A percentile compares a stretch with the other conserved stretches of the same genome.
phyloP scores from a whole-genome alignment of 37 sponge, comb jelly and placozoan species.

The Spongia lamella region DNA sequence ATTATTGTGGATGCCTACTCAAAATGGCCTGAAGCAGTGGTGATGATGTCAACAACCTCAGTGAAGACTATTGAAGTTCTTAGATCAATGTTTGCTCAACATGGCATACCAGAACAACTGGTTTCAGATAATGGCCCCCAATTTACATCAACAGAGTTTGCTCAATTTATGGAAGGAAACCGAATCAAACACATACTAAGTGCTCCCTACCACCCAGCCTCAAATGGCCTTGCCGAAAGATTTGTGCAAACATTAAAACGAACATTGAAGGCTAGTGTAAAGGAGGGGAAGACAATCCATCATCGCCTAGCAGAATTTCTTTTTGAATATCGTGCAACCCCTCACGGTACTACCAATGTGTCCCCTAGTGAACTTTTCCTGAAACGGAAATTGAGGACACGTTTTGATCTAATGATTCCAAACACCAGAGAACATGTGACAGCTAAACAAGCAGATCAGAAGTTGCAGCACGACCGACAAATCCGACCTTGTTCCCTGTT shows the following conservation, averaged over 20 bases:
- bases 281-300: neutral
- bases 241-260: conserved; percentile 38
- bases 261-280: conserved; percentile 1
- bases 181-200: conserved; percentile 33
- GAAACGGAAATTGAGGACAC: neutral
- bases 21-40: conserved; percentile 16
- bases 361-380: conserved; percentile 31
- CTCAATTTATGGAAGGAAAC: conserved; percentile 16
- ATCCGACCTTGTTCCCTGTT: neutral
- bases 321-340: conserved; percentile 10
- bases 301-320: conserved; percentile 17
- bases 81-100: conserved; percentile 1
- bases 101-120: conserved; percentile 33
- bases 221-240: conserved; percentile 57
- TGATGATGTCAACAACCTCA: neutral
- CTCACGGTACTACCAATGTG: conserved; percentile 32
- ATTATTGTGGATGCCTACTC: conserved; percentile 12
- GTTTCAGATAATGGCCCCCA: conserved; percentile 34
- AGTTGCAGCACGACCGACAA: neutral
- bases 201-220: conserved; percentile 40
- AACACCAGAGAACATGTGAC: conserved; percentile 5
- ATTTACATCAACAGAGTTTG: conserved; percentile 25
- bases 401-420: conserved; percentile 10
- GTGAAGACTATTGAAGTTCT: conserved; percentile 12
- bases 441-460: conserved; percentile 18